Evolutionary conservation across 2,888 invertebrate genomes (phyloP), one percentile per base, ranked within the genome.

Genomic region (Dynastes maya): DNA sequence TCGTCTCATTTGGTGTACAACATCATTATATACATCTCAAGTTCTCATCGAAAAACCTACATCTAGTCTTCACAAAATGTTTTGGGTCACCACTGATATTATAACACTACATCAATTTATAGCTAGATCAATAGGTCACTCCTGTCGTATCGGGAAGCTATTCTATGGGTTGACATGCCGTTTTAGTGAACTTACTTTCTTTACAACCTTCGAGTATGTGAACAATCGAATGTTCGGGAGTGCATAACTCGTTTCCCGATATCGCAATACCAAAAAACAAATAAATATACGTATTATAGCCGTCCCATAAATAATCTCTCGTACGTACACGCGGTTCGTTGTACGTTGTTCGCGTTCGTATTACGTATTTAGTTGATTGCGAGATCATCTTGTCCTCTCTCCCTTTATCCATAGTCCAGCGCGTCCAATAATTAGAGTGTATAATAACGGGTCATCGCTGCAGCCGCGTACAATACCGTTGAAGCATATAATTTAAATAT

Each of bases 401-500:
- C 29, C 63, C 32, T 63, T 32, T 32, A 29, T 29, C 11, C 45
- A 45, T 45, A 45, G 8, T 45, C 45, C 45, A 45, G 55, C 22
- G 22, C 51, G 71, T 79, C 71, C 79, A 85, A 85, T 86, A 86
- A 86, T 86, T 86, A 86, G 84, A 80, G 81, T 72, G 83, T 83
- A 84, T 86, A 86, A 86, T 87, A 86, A 86, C 84, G 84, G 55
- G 55, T 22, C 55, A 22, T 55, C 22, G 85, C 84, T 81, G 80
- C 78, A 79, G 80, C 78, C 61, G 65, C 80, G 85, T 85, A 85
- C 86, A 86, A 85, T 86, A 86, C 86, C 80, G 82, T 84, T 85
- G 85, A 86, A 85, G 83, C 85, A 83, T 86, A 85, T 88, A 87
- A 88, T 85, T 85, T 85, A 82, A 84, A 84, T 87, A 87, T 87